Evolutionary conservation across 2,797 vertebrate species (phyloP), one percentile per base, ranked within the genome.

Genomic region (Danionella dracula): DNA sequence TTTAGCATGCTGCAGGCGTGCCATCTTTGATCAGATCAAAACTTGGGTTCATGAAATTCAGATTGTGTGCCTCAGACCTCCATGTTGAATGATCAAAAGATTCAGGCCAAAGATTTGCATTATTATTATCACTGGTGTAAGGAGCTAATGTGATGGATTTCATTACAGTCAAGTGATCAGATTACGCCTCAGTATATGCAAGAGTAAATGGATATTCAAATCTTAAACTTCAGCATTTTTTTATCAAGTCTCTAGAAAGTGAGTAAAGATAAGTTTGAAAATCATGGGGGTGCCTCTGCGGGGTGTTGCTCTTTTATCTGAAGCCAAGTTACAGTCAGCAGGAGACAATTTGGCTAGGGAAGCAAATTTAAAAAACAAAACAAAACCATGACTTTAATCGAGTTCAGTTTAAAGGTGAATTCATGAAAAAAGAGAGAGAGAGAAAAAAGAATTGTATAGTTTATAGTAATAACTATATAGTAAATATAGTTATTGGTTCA

Each of bases 1-100:
- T 60, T 40, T 32, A 23, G 48, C 49, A 56, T 51, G 51, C 64
- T 63, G 23, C 1, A 45, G 58, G 64, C 44, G 20, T 21, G 48
- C 20, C 16, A 66, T 56, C 42, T 72, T 68, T 72, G 57, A 72
- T 72, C 64, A 67, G 35, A 61, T 61, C 49, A 62, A 50, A 54
- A 56, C 23, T 72, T 56, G 40, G 20, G 19, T 51, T 72, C 35
- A 62, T 45, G 51, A 68, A 68, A 51, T 72, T 53, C 57, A 72
- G 29, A 62, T 51, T 62, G 29, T 15, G 51, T 8, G 20, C 35
- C 19, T 27, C 44, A 44, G 42, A 35, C 23, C 17, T 9, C 48
- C 46, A 41, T 40, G 48, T 54, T 13, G 40, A 20, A n/a, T 15
- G 23, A 56, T 67, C 50, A 67, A 61, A 67, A 56, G 44, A 62